These are phyloP conservation scores for Coendou prehensilis DNA, from an alignment of 2,797 vertebrate species.

Conservation along the genomic window DNA sequence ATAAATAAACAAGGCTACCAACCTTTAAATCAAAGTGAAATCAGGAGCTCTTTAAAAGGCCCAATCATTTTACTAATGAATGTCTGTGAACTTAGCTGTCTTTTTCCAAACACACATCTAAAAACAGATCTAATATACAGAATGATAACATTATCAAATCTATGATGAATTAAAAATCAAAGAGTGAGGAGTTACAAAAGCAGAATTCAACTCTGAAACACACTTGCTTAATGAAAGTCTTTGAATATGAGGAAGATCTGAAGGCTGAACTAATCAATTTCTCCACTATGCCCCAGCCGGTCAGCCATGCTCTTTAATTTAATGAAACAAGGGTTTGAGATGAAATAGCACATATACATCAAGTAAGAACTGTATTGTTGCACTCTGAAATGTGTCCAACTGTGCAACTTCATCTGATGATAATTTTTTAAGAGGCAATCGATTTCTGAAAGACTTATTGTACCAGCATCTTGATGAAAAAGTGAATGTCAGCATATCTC, in stretches of 20 bases:
- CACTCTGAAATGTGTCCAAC: slow-evolving; percentile 95
- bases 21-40: slow-evolving; percentile 61
- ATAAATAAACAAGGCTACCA: slow-evolving; percentile 58
- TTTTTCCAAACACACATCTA: slow-evolving; percentile 70
- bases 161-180: slow-evolving; percentile 85
- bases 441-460: slow-evolving; percentile 95
- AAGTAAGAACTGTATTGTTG: slow-evolving; percentile 97
- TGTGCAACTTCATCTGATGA: slow-evolving; percentile 96
- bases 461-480: slow-evolving; percentile 92
- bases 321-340: slow-evolving; percentile 97
- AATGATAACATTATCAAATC: slow-evolving; percentile 75
- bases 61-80: slow-evolving; percentile 69
- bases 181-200: slow-evolving; percentile 87
- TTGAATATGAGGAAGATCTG: slow-evolving; percentile 90
- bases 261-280: slow-evolving; percentile 96
- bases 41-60: slow-evolving; percentile 53
- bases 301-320: slow-evolving; percentile 97
- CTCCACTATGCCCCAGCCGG: slow-evolving; percentile 91
- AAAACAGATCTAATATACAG: slow-evolving; percentile 66
- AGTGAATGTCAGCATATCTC: slow-evolving; percentile 92
- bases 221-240: slow-evolving; percentile 91
- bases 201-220: slow-evolving; percentile 88
- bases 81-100: slow-evolving; percentile 53
- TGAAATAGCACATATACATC: slow-evolving; percentile 97
- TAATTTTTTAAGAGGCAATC: slow-evolving; percentile 97